Evolutionary conservation across 1,140 invertebrate genomes (phyloP), one percentile per base, ranked within the genome.

Genomic region (Cryptotermes secundus): DNA sequence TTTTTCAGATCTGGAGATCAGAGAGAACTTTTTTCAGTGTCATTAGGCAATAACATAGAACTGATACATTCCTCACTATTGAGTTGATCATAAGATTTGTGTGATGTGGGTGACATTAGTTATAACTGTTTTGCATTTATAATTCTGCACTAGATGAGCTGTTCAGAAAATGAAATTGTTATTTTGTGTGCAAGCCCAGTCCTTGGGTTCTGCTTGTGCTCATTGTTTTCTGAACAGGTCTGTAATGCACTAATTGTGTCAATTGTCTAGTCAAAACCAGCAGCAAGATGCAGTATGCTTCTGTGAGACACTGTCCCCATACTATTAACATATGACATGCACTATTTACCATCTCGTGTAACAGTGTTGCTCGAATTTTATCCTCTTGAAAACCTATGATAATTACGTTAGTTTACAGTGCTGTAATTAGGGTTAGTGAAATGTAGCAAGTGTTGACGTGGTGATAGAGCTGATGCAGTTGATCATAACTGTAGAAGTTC

Each of bases 281-380:
- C 24, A n/a, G 59, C 59, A 65, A 65, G 59, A 65, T 65, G 59
- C 26, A 65, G 59, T 65, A n/a, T 65, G 59, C 59, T 65, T 65
- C 26, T 31, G 59, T 65, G 59, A 65, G 59, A 65, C 59, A 65
- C 59, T 65, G n/a, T 65, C 22, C 59, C 26, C 26, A 65, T 65
- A 65, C 12, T 65, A 65, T 59, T 59, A 65, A 7, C 24, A 65
- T 59, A 59, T 22, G 53, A 9, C 6, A 59, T n/a, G 22, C 12
- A 65, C 26, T 65, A 26, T n/a, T 65, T 26, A 65, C 26, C 59
- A 65, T 65, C n/a, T 65, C 26, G 26, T 65, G 59, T 65, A n/a
- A 65, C 59, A 65, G 59, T n/a, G 19, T n/a, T 65, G 3, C 24
- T 65, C 59, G 12, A 31, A 65, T 65, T 65, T 65, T 65, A 65